phyloP scores from a whole-genome alignment of 2,888 invertebrate genomes.

The Dryocosmus kuriphilus region DNA sequence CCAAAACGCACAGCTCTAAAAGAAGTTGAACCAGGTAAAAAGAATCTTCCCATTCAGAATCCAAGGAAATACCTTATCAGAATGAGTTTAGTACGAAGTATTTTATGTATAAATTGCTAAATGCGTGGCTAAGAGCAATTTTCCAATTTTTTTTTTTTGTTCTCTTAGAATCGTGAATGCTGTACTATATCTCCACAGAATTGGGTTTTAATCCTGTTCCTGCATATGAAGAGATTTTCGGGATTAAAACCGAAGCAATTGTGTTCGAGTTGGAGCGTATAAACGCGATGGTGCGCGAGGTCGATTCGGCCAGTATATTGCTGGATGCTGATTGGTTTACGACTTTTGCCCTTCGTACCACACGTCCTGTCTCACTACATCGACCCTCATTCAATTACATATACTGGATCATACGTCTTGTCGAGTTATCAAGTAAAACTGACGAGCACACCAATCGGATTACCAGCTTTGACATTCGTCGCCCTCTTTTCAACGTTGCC shows the following conservation, averaged over 20 bases:
- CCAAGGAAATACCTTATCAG: not conserved
- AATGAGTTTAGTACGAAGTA: constrained; percentile 4
- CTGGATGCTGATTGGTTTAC: constrained; percentile 62
- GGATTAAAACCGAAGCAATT: constrained; percentile 56
- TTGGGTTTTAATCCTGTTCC: constrained; percentile 51
- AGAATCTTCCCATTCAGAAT: not conserved
- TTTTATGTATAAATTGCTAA: not conserved
- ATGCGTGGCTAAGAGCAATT: not conserved
- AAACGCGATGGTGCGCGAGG: constrained; percentile 52
- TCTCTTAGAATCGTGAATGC: not conserved
- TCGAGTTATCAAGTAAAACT: constrained; percentile 60
- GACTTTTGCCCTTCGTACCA: constrained; percentile 46
- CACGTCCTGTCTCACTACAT: constrained; percentile 32
- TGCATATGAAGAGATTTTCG: constrained; percentile 46
- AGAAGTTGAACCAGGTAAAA: not conserved
- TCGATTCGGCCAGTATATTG: constrained; percentile 47
- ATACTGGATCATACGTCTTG: constrained; percentile 53
- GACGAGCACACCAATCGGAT: constrained; percentile 59
- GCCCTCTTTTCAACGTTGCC: constrained; percentile 24
- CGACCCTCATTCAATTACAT: constrained; percentile 43
- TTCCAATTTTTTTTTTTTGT: not conserved
- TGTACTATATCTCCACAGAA: not conserved
- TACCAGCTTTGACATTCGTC: constrained; percentile 52
- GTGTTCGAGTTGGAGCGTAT: constrained; percentile 45
- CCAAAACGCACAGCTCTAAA: not conserved